These are phyloP conservation scores for Poeciliopsis presidionis DNA, from an alignment of 2,797 vertebrate genomes.

Conservation along the genomic window DNA sequence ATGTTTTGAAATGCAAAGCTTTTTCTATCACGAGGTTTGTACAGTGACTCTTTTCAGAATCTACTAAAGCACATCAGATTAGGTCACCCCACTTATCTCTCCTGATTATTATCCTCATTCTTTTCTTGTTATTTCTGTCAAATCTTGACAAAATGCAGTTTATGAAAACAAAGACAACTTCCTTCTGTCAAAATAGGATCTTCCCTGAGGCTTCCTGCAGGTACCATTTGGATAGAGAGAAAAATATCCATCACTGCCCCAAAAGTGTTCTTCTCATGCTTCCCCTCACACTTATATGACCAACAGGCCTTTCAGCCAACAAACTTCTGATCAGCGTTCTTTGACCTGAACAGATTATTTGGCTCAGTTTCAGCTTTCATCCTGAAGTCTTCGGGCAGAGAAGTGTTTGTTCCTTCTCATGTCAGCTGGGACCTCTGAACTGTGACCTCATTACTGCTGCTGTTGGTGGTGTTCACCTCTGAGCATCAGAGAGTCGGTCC, in stretches of 20 bases:
- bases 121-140: background rate
- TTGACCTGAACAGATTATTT: constrained; percentile 33
- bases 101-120: too few relatives aligned
- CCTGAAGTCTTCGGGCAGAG: constrained; percentile 3
- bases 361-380: constrained; percentile 20
- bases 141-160: background rate
- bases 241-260: background rate
- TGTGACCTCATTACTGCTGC: constrained; percentile 52
- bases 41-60: too few relatives aligned
- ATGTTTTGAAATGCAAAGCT: too few relatives aligned
- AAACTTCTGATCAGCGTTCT: background rate
- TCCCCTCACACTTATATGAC: background rate
- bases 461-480: constrained; percentile 26
- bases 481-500: constrained; percentile 18
- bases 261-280: background rate
- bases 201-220: background rate
- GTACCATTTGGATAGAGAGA: background rate
- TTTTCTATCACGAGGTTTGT: too few relatives aligned
- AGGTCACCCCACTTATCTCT: too few relatives aligned
- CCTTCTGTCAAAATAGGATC: background rate
- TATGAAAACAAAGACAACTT: background rate
- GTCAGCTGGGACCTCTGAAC: constrained; percentile 44
- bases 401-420: constrained; percentile 40
- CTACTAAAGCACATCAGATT: too few relatives aligned
- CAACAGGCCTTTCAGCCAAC: constrained; percentile 16